A percentile compares a stretch with the other conserved stretches of the same genome.
These are phyloP conservation scores for Lasiurus borealis DNA, from an alignment of 2,113 vertebrate genomes.

Conservation along the genomic window DNA sequence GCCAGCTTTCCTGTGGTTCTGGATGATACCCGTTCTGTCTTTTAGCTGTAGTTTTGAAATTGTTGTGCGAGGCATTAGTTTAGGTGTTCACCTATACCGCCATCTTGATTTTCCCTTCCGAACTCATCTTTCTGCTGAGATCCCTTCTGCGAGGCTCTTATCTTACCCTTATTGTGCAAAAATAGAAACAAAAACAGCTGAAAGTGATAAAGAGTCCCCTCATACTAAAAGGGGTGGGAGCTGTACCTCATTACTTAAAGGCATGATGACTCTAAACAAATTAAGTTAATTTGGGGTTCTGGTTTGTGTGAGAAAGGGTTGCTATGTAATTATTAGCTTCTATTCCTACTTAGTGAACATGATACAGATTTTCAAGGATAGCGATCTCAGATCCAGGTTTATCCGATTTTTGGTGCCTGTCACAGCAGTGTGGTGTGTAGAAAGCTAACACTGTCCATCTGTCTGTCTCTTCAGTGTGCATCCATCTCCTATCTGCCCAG, in stretches of 20 bases:
- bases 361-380: slow-evolving; percentile 52
- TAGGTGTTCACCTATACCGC: too few relatives aligned
- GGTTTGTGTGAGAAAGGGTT: slow-evolving; percentile 38
- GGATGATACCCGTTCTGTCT: too few relatives aligned
- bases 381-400: background rate
- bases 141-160: background rate
- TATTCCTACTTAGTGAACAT: background rate
- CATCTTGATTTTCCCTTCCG: too few relatives aligned
- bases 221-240: slow-evolving; percentile 21
- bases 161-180: background rate
- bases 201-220: slow-evolving; percentile 41
- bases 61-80: too few relatives aligned
- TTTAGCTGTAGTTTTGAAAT: too few relatives aligned
- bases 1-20: too few relatives aligned
- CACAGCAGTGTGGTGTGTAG: rapidly evolving
- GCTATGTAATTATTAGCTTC: slow-evolving; percentile 60
- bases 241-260: slow-evolving; percentile 53
- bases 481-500: too few relatives aligned
- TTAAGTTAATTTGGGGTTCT: slow-evolving; percentile 74
- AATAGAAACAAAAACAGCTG: slow-evolving; percentile 46
- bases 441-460: background rate
- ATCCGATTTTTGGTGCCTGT: background rate
- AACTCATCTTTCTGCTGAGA: background rate
- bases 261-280: slow-evolving; percentile 60
- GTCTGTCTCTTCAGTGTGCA: background rate